Conservation (phyloP, 2,113 vertebrate species). For the Pollachius pollachius region DNA sequence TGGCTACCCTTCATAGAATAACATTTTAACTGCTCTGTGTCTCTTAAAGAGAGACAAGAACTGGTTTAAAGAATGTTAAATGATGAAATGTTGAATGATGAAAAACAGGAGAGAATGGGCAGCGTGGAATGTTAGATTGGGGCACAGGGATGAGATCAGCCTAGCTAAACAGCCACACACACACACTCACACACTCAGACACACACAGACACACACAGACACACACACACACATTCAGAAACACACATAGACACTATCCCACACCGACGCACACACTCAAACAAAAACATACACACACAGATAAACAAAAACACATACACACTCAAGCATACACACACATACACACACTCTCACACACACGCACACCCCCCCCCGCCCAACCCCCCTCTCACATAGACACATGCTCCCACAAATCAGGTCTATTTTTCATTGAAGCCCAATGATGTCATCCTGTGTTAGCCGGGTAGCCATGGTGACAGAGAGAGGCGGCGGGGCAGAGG, state of each 20-base stretch:
- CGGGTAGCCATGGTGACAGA: constrained; percentile 36
- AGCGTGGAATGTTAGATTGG: neutral
- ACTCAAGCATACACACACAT: constrained; percentile 2
- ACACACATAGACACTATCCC: neutral
- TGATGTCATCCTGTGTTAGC: constrained; percentile 49
- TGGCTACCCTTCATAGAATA: too few species aligned
- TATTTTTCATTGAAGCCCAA: constrained; percentile 17
- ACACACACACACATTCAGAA: neutral
- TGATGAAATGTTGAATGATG: too few species aligned
- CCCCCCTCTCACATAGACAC: neutral
- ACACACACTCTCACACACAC: neutral
- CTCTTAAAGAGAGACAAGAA: too few species aligned
- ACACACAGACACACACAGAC: constrained; percentile 6
- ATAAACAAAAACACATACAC: neutral
- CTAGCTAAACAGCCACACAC: neutral
- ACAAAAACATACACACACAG: constrained; percentile 2
- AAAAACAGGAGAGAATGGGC: neutral
- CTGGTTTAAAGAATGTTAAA: neutral
- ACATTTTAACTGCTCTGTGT: too few species aligned
- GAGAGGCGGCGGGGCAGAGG: neutral
- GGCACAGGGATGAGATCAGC: neutral
- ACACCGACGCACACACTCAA: neutral
- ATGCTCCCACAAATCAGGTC: constrained; percentile 11
- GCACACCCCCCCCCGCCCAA: neutral
- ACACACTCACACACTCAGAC: neutral